A percentile compares a stretch with the other conserved stretches of the same genome.
Conservation (phyloP, 2,888 invertebrate species). For the Melangyna quadrimaculata region DNA sequence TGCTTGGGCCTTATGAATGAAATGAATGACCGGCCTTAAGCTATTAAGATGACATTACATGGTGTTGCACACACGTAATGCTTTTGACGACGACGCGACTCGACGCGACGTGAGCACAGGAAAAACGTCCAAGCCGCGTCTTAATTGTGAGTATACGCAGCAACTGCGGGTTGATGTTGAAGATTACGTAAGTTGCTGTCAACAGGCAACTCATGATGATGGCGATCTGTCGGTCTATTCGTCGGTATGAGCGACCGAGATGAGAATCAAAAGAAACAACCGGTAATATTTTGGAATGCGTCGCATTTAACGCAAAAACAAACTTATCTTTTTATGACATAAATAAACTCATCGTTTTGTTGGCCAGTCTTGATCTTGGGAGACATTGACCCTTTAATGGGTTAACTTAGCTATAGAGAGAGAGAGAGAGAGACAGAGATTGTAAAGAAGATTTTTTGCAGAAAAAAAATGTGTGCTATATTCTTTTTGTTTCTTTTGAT, state of each 20-base stretch:
- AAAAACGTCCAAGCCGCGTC: background rate
- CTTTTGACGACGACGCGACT: no score
- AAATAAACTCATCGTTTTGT: constrained; percentile 12
- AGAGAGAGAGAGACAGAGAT: background rate
- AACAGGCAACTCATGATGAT: background rate
- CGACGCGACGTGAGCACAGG: constrained; percentile 21
- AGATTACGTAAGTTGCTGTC: constrained; percentile 38
- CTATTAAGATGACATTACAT: constrained; percentile 66
- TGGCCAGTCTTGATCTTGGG: constrained; percentile 16
- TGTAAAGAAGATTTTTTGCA: constrained; percentile 46
- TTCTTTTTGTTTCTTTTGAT: constrained; percentile 23
- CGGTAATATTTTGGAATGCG: constrained; percentile 48
- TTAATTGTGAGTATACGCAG: background rate
- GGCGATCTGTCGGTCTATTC: background rate
- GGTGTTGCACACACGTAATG: constrained; percentile 60
- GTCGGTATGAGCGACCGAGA: background rate
- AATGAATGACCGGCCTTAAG: constrained; percentile 70
- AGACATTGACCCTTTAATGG: constrained; percentile 69
- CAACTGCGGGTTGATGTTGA: background rate
- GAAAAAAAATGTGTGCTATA: constrained; percentile 21
- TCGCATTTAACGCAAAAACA: constrained; percentile 18
- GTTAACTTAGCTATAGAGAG: constrained; percentile 40
- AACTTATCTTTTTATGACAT: constrained; percentile 21
- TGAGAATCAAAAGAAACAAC: constrained; percentile 28
- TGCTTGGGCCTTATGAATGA: constrained; percentile 53